These are phyloP conservation scores for Heliconius aoede DNA, from an alignment of 2,888 invertebrate genomes.

Conservation along the genomic window DNA sequence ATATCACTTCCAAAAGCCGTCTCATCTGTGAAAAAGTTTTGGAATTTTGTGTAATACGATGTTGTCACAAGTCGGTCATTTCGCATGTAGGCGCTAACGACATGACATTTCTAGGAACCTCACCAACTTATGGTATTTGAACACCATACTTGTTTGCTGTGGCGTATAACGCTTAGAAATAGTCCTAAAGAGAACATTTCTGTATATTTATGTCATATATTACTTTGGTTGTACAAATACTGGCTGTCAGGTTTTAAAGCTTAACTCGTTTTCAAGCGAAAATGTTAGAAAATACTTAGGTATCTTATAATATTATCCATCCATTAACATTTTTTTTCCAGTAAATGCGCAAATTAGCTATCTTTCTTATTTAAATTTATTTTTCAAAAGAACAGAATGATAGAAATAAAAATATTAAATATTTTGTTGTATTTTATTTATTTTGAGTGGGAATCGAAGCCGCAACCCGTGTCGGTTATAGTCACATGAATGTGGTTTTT, in stretches of 20 bases:
- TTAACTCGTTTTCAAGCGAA: not conserved
- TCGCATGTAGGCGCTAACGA: constrained; percentile 67
- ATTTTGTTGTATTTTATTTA: too few species aligned
- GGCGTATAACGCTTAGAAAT: constrained; percentile 24
- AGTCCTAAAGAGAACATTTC: not conserved
- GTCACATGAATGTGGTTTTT: too few species aligned
- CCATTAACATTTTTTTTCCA: too few species aligned
- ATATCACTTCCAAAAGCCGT: constrained; percentile 35
- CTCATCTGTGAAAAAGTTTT: constrained; percentile 39
- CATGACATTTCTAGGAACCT: constrained; percentile 58
- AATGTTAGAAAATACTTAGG: not conserved
- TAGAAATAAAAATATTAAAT: too few species aligned
- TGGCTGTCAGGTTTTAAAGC: not conserved
- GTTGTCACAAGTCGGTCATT: constrained; percentile 55
- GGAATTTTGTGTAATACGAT: constrained; percentile 50
- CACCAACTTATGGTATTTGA: constrained; percentile 54
- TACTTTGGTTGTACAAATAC: not conserved
- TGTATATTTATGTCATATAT: constrained; percentile 11
- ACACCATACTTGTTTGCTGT: constrained; percentile 30
- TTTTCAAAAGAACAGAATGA: too few species aligned
- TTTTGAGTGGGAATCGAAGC: too few species aligned
- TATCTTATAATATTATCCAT: too few species aligned
- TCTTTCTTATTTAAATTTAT: too few species aligned
- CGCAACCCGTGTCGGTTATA: too few species aligned
- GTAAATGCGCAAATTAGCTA: too few species aligned